Evolutionary conservation across 1,140 invertebrate genomes (phyloP).

Genomic region (Archivesica marissinica): DNA sequence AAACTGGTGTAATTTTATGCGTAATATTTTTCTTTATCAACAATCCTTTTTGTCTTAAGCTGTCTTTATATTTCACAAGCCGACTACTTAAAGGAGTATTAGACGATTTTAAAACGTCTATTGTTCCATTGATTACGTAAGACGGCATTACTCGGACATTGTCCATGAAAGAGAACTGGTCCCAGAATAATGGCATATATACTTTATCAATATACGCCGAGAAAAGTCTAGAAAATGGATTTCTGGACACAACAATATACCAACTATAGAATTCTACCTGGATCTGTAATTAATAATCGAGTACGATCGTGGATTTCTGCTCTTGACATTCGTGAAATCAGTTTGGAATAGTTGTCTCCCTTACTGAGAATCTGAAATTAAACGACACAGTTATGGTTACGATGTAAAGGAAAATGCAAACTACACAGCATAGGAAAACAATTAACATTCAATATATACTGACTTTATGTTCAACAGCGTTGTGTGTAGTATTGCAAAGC

Average conservation of each 20-base stretch:
- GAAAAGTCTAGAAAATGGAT: slow-evolving; percentile 45
- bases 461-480: no score
- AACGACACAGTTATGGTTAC: no score
- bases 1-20: not conserved
- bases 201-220: slow-evolving; percentile 50
- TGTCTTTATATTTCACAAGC: slow-evolving; percentile 2
- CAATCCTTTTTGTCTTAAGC: slow-evolving; percentile 1
- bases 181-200: slow-evolving; percentile 45
- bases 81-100: slow-evolving; percentile 15
- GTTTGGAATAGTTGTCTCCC: slow-evolving; percentile 13
- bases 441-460: no score
- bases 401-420: no score
- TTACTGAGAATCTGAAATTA: slow-evolving; percentile 33
- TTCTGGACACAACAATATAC: slow-evolving; percentile 23
- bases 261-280: not conserved
- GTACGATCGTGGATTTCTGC: slow-evolving; percentile 38
- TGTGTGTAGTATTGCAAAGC: no score
- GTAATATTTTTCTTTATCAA: slow-evolving; percentile 2
- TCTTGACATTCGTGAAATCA: slow-evolving; percentile 8
- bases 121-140: not conserved
- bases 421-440: no score
- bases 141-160: not conserved
- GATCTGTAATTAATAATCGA: not conserved
- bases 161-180: slow-evolving; percentile 19
- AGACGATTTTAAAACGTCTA: slow-evolving; percentile 2